Conservation (phyloP, 2,113 vertebrate genomes). For the Brachyhypopomus gauderio region DNA sequence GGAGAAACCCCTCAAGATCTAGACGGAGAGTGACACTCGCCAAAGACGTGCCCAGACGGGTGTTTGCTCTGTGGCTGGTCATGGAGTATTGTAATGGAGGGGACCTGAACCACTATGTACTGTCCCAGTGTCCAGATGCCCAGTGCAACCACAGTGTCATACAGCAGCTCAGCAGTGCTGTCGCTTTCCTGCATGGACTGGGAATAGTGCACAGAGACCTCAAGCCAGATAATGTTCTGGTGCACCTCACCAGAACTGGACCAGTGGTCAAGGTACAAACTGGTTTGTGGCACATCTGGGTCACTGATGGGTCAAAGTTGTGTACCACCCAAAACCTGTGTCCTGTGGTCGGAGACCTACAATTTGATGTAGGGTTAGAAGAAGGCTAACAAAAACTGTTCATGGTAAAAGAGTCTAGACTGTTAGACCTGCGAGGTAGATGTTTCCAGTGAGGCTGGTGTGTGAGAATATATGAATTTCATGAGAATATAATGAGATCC, state of each 20-base stretch:
- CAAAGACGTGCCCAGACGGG: constrained; percentile 76
- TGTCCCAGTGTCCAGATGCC: constrained; percentile 82
- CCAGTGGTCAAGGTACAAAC: constrained; percentile 83
- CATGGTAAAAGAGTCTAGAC: too few species aligned
- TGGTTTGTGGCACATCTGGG: too few species aligned
- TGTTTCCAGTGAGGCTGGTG: too few species aligned
- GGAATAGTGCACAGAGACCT: constrained; percentile 93
- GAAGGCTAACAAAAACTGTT: too few species aligned
- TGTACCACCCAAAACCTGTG: too few species aligned
- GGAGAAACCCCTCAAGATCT: constrained; percentile 23
- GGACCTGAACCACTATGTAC: constrained; percentile 90
- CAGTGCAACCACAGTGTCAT: constrained; percentile 86
- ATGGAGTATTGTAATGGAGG: constrained; percentile 98
- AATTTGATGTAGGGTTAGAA: too few species aligned
- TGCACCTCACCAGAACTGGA: constrained; percentile 80
- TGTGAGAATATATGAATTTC: too few species aligned
- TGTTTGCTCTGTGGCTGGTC: constrained; percentile 89
- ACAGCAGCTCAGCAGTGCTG: constrained; percentile 87
- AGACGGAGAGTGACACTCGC: constrained; percentile 69
- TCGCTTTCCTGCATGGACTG: constrained; percentile 90
- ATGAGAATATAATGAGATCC: too few species aligned
- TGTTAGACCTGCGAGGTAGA: too few species aligned
- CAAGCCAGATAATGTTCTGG: constrained; percentile 95
- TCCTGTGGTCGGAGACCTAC: too few species aligned
- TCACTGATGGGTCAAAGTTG: too few species aligned